Base-by-base conservation (phyloP, 2,113 vertebrate species). In the Pleuronectes platessa region DNA sequence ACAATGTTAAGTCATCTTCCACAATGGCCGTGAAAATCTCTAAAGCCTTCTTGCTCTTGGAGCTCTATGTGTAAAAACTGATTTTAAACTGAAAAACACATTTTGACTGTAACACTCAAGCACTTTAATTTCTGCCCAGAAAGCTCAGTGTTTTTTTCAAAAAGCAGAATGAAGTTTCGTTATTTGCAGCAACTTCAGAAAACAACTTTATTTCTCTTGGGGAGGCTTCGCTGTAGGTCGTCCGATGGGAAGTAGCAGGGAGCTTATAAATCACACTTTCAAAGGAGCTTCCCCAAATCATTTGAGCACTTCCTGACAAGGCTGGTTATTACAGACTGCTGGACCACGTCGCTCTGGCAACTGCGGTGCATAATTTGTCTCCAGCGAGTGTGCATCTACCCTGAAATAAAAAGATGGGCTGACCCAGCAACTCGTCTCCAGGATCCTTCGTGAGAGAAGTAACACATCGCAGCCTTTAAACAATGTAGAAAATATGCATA, bases 301-400 rank as follows among this genome's bases (percentile, higher is more conserved):
- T 84, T 74, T 68, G 56, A 85, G 74, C 65, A 60, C 83, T 88
- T 88, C 86, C 86, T 90, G 86, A 71, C 71, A 17, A 76, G 73
- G 71, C 83, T 47, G 71, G 61, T 86, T 71, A 89, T 87, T 89
- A 89, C 45, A 61, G 77, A 18, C 82, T 74, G 82, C 82, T 71
- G 89, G 89, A 88, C 77, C 61, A 79, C 61, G 59, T 74, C 68
- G 60, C 83, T 87, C 60, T 88, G 86, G 89, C 89, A 86, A 78
- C 83, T 45, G 85, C 1, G 76, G 72, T 79, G 76, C 86, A 86
- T 89, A 88, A 90, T 90, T 89, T 87, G 81, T 62, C 79, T 86
- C 62, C 62, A 72, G 55, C 15, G 62, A 77, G 65, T 71, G 65
- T 71, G 82, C 65, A 68, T 68, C 49, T 37, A 75, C 75, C 63